Base-by-base conservation (phyloP, 1,140 invertebrate species). In the Rhynchophorus ferrugineus region DNA sequence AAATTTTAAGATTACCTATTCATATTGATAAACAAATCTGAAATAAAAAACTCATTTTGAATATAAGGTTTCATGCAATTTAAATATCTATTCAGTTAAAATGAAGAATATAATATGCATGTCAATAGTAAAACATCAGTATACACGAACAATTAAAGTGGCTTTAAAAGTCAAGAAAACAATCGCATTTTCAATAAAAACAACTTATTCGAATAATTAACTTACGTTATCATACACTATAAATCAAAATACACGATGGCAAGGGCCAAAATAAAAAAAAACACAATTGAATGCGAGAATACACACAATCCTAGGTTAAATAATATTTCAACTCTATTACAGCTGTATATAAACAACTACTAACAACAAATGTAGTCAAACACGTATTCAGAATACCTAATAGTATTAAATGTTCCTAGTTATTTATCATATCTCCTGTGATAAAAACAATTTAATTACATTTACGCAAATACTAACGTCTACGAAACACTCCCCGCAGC, bases 381-480 rank as follows among this genome's bases (percentile, higher is more conserved):
- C 20, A 9, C 21, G 20, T 7, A 44, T 13, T 9, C 20, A 13
- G 6, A 13, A 44, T n/a, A n/a, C n/a, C n/a, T n/a, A n/a, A n/a
- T 14, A 7, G 16, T 33, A 44, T 20, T 22, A 19, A 19, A n/a
- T 36, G 38, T n/a, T 39, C 11, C 11, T 17, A 39, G 33, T 43
- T 43, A 43, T 29, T 43, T 51, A 19, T 50, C 37, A 42, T 51
- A 51, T 51, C 39, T 34, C 20, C 17, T 14, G 16, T 22, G 21
- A 44, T 51, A 33, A 44, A 51, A 43, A 43, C 21, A 44, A 51
- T 44, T 51, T 51, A 43, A 51, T 44, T 51, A 51, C 49, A 51
- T 51, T 51, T 51, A 51, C 49, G 49, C 41, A 51, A 51, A 51
- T 21, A 51, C 49, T 43, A 43, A 49, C 46, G 46, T 37, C 36